Evolutionary conservation across 2,888 invertebrate species (phyloP), one percentile per base, ranked within the genome.

Genomic region (Rambutsinella grinnellia): DNA sequence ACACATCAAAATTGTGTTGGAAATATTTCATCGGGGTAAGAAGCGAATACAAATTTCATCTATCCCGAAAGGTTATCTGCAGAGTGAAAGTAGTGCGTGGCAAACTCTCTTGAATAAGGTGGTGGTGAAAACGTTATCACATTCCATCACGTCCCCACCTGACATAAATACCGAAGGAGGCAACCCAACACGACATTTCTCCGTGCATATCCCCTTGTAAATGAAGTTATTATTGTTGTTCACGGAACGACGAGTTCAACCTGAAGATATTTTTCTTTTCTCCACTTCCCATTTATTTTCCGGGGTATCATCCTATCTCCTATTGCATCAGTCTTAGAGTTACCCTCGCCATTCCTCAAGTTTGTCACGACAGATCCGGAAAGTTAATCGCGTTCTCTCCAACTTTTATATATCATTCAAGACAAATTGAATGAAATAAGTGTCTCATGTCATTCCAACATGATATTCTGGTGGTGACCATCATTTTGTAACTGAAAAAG

Each of bases 301-400:
- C 51, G n/a, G 51, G n/a, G 5, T 44, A 8, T 13, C 44, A 44
- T 44, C 13, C 44, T 44, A 10, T 44, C 13, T 54, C 71, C 61
- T 46, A 65, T 58, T 72, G 65, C 65, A 72, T 72, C 72, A 72
- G 58, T 63, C 56, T 63, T 65, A 65, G 65, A 58, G n/a, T 49
- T 71, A 63, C 63, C 63, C 57, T 71, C 72, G 51, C 66, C 72
- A 74, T 74, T 74, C 72, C 72, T 74, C 72, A 74, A 74, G 66
- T 65, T 74, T 74, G 72, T 74, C 72, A 74, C 66, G 72, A 66
- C 72, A 27, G 44, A 60, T 60, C 51, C 17, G 21, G 63, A 63
- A 53, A 28, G 28, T 36, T 63, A 53, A 63, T 53, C 53, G 47
- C 19, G n/a, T n/a, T n/a, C n/a, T n/a, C n/a, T n/a, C 51, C 63